Evolutionary conservation across 1,140 invertebrate species (phyloP), one percentile per base, ranked within the genome.

Genomic region (Achatina immaculata): DNA sequence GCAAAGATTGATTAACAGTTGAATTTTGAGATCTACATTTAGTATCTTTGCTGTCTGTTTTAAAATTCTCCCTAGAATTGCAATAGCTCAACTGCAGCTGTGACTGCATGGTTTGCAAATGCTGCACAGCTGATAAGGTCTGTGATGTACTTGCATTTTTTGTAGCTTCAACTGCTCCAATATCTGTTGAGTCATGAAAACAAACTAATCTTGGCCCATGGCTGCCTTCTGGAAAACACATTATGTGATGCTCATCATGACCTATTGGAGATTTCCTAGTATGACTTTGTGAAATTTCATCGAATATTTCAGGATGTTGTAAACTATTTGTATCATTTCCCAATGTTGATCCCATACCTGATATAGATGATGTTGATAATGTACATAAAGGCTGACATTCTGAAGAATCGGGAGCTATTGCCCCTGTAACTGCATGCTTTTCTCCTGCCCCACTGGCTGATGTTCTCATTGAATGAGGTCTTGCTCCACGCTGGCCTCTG

Each of bases 401-500:
- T 62, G 58, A 62, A 4, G 58, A 62, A 31, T 62, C 58, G 11
- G 58, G 58, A 14, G 28, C 28, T 28, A 28, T 6, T 62, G 28
- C 58, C 4, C n/a, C 31, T 9, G 58, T 31, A 2, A 28, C 11
- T 14, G 21, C n/a, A 31, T 62, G n/a, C 31, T n/a, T 16, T 6
- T 62, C 58, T 62, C 6, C n/a, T 62, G n/a, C 58, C 58, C 58
- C 31, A 0, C n/a, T 9, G 2, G 58, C 28, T 19, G 16, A 28
- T 11, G 1, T 31, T 31, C 77, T 77, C 40, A 68, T 83, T 40
- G 24, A 83, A 69, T 89, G 88, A 2, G 89, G 89, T 81, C 85
- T 87, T 0, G 89, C 89, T 6, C 89, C 89, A 68, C 89, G 80
- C 79, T 89, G 89, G 40, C 89, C 89, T 81, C 87, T 88, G 68